Evolutionary conservation across 2,888 invertebrate species (phyloP).

Genomic region (Luffia ferchaultella): DNA sequence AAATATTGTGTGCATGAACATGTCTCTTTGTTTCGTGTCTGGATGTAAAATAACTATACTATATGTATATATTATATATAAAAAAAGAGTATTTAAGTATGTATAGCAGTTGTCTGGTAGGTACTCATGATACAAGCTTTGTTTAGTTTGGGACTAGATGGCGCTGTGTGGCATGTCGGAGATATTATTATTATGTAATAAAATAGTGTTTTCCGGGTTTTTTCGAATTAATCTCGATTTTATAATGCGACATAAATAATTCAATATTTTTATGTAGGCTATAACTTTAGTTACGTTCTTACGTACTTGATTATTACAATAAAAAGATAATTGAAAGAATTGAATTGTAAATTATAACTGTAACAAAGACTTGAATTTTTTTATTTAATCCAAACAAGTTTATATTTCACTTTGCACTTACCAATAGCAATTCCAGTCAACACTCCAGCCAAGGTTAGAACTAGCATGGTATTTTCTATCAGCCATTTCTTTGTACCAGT

Average conservation of each 20-base stretch:
- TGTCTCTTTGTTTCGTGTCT: too few species aligned
- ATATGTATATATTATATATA: too few species aligned
- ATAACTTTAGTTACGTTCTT: not conserved
- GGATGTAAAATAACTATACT: too few species aligned
- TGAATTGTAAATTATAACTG: not conserved
- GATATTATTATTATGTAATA: too few species aligned
- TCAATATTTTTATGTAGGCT: not conserved
- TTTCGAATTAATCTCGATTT: not conserved
- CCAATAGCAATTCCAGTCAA: conserved; percentile 77
- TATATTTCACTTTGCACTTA: conserved; percentile 37
- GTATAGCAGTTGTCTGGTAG: too few species aligned
- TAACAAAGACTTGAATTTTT: not conserved
- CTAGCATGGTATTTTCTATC: conserved; percentile 78
- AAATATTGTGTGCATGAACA: not conserved
- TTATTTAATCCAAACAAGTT: not conserved
- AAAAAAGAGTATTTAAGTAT: too few species aligned
- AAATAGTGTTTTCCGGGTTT: too few species aligned
- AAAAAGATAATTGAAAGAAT: not conserved
- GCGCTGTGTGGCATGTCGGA: too few species aligned
- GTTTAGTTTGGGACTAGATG: too few species aligned
- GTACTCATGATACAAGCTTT: too few species aligned
- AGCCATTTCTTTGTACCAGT: conserved; percentile 75
- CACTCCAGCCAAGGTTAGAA: conserved; percentile 83
- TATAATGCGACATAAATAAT: not conserved
- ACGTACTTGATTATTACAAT: not conserved